A percentile compares a stretch with the other conserved stretches of the same genome.
These are phyloP conservation scores for Camponotus fellah DNA, from an alignment of 2,888 invertebrate species.

Conservation along the genomic window DNA sequence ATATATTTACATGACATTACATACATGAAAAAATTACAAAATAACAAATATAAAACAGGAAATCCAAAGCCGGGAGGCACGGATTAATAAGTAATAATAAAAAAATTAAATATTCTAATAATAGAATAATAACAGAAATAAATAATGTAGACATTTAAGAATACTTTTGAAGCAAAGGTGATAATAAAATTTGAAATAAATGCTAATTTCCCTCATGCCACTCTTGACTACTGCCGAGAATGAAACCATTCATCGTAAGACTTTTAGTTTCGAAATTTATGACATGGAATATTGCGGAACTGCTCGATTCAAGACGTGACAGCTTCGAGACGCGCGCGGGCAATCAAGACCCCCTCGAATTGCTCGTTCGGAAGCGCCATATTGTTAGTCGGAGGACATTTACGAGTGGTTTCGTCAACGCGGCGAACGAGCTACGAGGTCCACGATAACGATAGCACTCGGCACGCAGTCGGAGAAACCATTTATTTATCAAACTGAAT, in stretches of 20 bases:
- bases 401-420: constrained; percentile 58
- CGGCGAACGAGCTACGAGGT: constrained; percentile 6
- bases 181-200: neutral
- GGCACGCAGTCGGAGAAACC: constrained; percentile 31
- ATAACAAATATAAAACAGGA: too few relatives aligned
- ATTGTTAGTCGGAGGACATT: constrained; percentile 55
- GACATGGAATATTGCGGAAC: neutral
- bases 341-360: constrained; percentile 40
- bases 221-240: neutral
- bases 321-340: constrained; percentile 21
- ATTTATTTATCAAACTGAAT: constrained; percentile 68
- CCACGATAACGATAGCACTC: constrained; percentile 31
- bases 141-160: neutral
- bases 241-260: neutral
- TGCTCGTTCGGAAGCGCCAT: constrained; percentile 45
- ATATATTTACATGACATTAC: too few relatives aligned
- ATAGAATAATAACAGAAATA: neutral
- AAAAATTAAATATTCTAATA: neutral
- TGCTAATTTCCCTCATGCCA: neutral
- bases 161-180: neutral
- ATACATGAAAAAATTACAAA: too few relatives aligned
- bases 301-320: constrained; percentile 13
- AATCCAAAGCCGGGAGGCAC: too few relatives aligned
- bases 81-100: too few relatives aligned
- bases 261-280: constrained; percentile 35